These are phyloP conservation scores for Macroglossus sobrinus DNA, from an alignment of 2,113 vertebrate genomes.

Conservation along the genomic window DNA sequence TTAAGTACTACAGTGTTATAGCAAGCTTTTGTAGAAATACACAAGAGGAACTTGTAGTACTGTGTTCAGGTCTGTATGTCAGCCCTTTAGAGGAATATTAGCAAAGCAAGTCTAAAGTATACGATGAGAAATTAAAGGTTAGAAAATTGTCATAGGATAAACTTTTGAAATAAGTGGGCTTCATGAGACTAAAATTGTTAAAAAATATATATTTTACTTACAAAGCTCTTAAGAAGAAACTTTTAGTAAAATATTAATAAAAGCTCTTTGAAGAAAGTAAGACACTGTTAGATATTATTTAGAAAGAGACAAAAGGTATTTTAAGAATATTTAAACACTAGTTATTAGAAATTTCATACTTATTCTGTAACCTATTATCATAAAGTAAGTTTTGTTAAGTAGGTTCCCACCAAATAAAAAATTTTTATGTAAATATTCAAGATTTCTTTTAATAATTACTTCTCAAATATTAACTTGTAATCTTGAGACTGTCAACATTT, in stretches of 20 bases:
- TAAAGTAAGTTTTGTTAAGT: neutral
- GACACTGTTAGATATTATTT: neutral
- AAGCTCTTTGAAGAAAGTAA: neutral
- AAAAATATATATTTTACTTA: neutral
- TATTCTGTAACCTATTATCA: neutral
- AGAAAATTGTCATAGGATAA: neutral
- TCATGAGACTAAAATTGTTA: neutral
- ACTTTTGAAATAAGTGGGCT: neutral
- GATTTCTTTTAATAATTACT: neutral
- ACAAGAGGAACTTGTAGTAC: neutral
- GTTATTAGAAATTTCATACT: neutral
- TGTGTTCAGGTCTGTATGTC: neutral
- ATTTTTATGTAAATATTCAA: neutral
- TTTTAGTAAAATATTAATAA: neutral
- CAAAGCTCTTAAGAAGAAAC: neutral
- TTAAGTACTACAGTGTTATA: neutral
- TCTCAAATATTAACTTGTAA: neutral
- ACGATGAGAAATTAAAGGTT: neutral
- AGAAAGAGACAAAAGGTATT: neutral
- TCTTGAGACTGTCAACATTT: neutral
- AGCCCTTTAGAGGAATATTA: neutral
- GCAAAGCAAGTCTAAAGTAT: neutral
- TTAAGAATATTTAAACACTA: neutral
- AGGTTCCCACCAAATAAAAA: neutral
- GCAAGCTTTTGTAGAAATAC: neutral